Evolutionary conservation across 2,113 vertebrate species (phyloP).

Genomic region (Dicrurus megarhynchus): DNA sequence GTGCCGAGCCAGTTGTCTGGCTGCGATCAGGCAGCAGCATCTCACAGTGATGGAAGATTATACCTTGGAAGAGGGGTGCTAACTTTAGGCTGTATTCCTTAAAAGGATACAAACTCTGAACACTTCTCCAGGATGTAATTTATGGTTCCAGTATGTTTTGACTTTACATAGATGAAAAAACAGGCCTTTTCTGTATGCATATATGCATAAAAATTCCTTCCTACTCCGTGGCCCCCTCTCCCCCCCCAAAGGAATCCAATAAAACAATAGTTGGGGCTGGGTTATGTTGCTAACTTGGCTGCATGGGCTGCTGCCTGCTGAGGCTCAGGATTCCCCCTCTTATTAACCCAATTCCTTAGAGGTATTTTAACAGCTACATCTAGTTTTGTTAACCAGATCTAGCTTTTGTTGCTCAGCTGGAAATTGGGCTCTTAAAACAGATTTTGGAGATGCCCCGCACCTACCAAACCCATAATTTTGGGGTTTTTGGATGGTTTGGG

Average conservation of each 20-base stretch:
- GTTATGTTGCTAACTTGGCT: neutral
- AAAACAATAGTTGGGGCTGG: constrained; percentile 19
- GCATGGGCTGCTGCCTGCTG: neutral
- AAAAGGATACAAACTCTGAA: constrained; percentile 43
- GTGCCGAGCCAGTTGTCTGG: constrained; percentile 55
- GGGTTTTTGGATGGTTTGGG: neutral
- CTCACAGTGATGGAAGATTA: constrained; percentile 47
- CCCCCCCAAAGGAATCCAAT: neutral
- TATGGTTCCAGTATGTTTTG: constrained; percentile 53
- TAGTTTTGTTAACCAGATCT: neutral
- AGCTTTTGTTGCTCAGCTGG: neutral
- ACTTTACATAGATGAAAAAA: constrained; percentile 46
- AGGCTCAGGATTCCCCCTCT: neutral
- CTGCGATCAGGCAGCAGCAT: constrained; percentile 51
- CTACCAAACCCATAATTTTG: neutral
- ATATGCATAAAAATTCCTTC: constrained; percentile 56
- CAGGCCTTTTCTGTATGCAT: constrained; percentile 16
- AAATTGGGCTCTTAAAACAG: neutral
- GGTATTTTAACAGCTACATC: neutral
- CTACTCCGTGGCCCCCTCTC: neutral
- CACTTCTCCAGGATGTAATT: constrained; percentile 26
- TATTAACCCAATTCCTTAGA: neutral
- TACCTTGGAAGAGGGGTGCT: constrained; percentile 57
- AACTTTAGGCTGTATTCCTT: constrained; percentile 48
- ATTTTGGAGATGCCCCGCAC: neutral